Percentiles rank a stretch among this genome's conserved stretches.
Evolutionary conservation across 1,140 invertebrate species (phyloP).

Genomic region (Trachymyrmex septentrionalis): DNA sequence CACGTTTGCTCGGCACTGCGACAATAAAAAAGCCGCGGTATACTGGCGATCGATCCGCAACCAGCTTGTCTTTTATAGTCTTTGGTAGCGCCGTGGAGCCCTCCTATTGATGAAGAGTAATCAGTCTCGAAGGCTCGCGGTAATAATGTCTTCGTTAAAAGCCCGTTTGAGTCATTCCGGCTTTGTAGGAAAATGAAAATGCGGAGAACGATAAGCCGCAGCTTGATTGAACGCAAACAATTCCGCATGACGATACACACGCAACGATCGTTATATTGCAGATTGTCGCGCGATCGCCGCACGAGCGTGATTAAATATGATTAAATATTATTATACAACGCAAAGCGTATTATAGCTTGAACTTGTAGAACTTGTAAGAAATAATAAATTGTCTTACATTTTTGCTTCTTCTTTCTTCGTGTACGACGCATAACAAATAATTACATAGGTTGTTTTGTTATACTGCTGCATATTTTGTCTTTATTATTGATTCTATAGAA

Average conservation of each 20-base stretch:
- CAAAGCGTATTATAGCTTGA: constrained; percentile 14
- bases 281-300: constrained; percentile 7
- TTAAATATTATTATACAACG: constrained; percentile 54
- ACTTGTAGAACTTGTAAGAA: constrained; percentile 9
- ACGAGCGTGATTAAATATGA: constrained; percentile 49
- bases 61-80: constrained; percentile 57
- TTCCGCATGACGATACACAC: constrained; percentile 37
- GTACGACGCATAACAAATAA: neutral
- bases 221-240: constrained; percentile 37
- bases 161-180: constrained; percentile 40
- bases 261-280: neutral
- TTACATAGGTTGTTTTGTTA: neutral
- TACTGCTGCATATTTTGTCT: neutral
- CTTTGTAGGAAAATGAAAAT: constrained; percentile 51
- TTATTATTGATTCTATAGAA: neutral
- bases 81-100: constrained; percentile 17
- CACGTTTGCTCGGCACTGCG: constrained; percentile 26
- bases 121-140: constrained; percentile 50
- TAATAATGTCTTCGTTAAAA: constrained; percentile 61
- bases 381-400: constrained; percentile 29
- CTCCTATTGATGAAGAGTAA: constrained; percentile 50
- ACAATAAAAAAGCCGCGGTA: constrained; percentile 51
- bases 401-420: neutral
- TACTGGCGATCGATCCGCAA: constrained; percentile 53
- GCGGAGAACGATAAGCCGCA: neutral